Conservation (phyloP, 2,888 invertebrate genomes). For the Xanthorhoe designata region DNA sequence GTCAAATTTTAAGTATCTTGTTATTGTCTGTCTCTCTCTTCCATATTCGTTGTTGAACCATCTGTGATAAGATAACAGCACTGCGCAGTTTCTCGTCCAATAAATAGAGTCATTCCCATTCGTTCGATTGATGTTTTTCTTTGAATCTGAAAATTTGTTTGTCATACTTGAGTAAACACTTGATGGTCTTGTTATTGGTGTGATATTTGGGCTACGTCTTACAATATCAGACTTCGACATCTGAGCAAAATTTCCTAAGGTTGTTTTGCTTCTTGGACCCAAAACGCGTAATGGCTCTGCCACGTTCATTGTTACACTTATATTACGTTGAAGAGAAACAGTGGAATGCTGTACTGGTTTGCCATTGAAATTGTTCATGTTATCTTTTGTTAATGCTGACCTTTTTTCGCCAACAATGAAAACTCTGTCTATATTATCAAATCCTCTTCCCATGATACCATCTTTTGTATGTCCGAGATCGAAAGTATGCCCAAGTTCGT, state of each 20-base stretch:
- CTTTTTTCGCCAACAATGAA: constrained; percentile 88
- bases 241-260: constrained; percentile 81
- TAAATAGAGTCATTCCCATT: constrained; percentile 85
- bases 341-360: constrained; percentile 87
- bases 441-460: constrained; percentile 97
- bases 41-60: constrained; percentile 85
- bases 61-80: constrained; percentile 88
- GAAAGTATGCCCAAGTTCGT: constrained; percentile 97
- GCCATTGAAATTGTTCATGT: constrained; percentile 85
- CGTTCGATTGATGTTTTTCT: constrained; percentile 70
- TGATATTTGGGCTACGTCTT: constrained; percentile 80
- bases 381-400: constrained; percentile 75
- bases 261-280: constrained; percentile 82
- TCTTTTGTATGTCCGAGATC: constrained; percentile 96
- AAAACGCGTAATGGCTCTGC: constrained; percentile 82
- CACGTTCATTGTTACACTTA: constrained; percentile 87
- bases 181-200: constrained; percentile 82
- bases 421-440: constrained; percentile 92
- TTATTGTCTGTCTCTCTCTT: constrained; percentile 82
- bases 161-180: constrained; percentile 80
- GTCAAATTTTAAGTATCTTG: constrained; percentile 82
- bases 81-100: constrained; percentile 87
- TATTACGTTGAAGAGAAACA: constrained; percentile 85
- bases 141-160: constrained; percentile 76
- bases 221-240: constrained; percentile 77